These are phyloP conservation scores for Leucophenga montana DNA, from an alignment of 2,888 invertebrate genomes.

Conservation along the genomic window DNA sequence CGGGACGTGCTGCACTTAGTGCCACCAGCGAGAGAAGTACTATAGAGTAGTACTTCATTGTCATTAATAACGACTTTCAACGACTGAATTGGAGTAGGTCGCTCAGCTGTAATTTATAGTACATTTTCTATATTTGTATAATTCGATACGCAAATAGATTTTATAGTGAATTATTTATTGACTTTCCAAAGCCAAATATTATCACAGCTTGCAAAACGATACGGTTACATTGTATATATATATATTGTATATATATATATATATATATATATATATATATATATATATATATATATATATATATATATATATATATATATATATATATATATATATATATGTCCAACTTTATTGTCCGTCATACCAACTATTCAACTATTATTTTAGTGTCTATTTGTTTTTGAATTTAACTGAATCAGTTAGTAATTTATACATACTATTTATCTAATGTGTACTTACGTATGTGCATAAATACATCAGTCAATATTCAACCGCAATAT, in stretches of 20 bases:
- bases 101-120: not conserved
- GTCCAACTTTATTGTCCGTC: not conserved
- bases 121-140: not conserved
- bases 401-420: not conserved
- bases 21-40: slow-evolving; percentile 10
- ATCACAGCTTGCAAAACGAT: slow-evolving; percentile 15
- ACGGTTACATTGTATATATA: no score
- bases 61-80: not conserved
- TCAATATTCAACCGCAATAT: slow-evolving; percentile 23
- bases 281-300: no score
- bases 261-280: no score
- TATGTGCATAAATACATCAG: not conserved
- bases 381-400: not conserved
- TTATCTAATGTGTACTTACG: not conserved
- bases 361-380: not conserved
- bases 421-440: not conserved
- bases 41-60: not conserved
- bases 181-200: slow-evolving; percentile 17
- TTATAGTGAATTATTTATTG: slow-evolving; percentile 25
- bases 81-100: not conserved
- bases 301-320: no score
- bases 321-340: no score
- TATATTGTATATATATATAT: no score
- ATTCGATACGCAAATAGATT: slow-evolving; percentile 11
- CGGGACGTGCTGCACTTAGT: not conserved